Evolutionary conservation across 2,113 vertebrate species (phyloP), one percentile per base, ranked within the genome.

Genomic region (Psophia crepitans): DNA sequence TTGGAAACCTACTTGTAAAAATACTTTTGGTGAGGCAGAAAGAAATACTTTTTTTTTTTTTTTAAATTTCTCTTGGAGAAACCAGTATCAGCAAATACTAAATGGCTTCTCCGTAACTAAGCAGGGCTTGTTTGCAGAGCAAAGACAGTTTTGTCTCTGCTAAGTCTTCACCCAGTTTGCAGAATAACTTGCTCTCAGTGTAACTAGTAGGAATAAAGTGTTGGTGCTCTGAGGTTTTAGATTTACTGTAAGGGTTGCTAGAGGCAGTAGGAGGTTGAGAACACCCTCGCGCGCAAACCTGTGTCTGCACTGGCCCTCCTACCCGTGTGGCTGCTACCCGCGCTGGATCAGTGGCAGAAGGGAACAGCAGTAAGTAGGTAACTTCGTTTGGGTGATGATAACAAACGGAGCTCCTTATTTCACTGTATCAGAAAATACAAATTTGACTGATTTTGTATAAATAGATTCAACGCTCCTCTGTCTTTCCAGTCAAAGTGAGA

Each of bases 301-400:
- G 28, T 14, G 58, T 61, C 54, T 64, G 87, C 57, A 8, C 41
- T 20, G 46, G 43, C 19, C 1, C 32, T n/a, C 69, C 58, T 10
- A 30, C 23, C 71, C 26, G 0, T 0, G 13, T 2, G 46, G 43
- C 54, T 48, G 64, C 77, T 18, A 9, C 13, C 58, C 2, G 0
- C 13, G 77, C 69, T 44, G 81, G 53, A 11, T 24, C n/a, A 12
- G 43, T 10, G 49, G 46, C 61, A 79, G 44, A 69, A 35, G 48
- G 71, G 56, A 81, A 8, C 12, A 56, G 44, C 69, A 51, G 54
- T 2, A 65, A 65, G 46, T 1, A 22, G n/a, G 0, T 21, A 48
- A 13, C 11, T 16, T 7, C 4, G 39, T 30, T 33, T 35, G 73
- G 6, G 21, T 15, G 14, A 48, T 5, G 46, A 30, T 20, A 66